Evolutionary conservation across 2,797 vertebrate species (phyloP).

Genomic region (Anguilla megastoma): DNA sequence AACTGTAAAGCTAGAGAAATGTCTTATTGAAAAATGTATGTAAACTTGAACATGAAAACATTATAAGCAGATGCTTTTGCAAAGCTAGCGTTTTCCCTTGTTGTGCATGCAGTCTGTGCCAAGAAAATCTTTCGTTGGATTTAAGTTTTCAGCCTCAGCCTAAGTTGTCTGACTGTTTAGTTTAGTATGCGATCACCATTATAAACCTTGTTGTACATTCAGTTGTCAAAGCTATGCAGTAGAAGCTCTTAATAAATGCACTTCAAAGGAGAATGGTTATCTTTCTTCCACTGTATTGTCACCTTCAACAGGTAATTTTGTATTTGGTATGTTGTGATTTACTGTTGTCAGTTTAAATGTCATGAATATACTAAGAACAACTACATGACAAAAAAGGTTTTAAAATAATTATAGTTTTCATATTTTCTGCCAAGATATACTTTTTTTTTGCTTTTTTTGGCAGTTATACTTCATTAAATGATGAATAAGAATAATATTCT

Average conservation of each 20-base stretch:
- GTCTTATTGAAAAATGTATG: constrained; percentile 46
- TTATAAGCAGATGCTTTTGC: constrained; percentile 30
- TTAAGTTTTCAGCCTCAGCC: constrained; percentile 34
- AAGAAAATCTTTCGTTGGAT: constrained; percentile 47
- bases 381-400: neutral
- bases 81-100: constrained; percentile 52
- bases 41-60: constrained; percentile 51
- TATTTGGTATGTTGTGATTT: neutral
- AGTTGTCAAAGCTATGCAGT: constrained; percentile 62
- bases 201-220: constrained; percentile 42
- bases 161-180: constrained; percentile 57
- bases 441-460: neutral
- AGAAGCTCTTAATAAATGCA: constrained; percentile 68
- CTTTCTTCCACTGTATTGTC: neutral
- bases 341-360: neutral
- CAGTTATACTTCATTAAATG: neutral
- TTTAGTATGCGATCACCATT: constrained; percentile 54
- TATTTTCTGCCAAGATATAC: neutral
- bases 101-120: constrained; percentile 64
- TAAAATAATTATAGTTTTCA: neutral
- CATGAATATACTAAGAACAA: neutral
- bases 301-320: constrained; percentile 9
- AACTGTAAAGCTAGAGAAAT: constrained; percentile 29
- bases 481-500: neutral
- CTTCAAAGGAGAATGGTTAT: constrained; percentile 34